These are phyloP conservation scores for Erythrocercus mccallii DNA, from an alignment of 2,113 vertebrate genomes.

Conservation along the genomic window DNA sequence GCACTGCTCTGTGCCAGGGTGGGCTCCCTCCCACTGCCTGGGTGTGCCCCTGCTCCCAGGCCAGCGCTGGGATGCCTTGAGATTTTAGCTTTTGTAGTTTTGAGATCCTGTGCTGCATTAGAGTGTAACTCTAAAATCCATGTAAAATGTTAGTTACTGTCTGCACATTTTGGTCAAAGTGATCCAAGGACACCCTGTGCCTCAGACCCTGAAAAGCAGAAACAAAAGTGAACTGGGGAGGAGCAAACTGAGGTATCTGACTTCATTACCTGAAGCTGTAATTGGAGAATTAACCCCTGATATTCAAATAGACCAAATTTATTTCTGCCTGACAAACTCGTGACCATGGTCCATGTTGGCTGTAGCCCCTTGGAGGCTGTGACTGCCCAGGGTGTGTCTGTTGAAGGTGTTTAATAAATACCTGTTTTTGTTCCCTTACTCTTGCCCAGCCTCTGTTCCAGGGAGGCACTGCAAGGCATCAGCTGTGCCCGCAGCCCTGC, in stretches of 20 bases:
- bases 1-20: rapidly evolving
- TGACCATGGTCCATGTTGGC: not conserved
- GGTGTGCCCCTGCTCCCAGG: not conserved
- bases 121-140: not conserved
- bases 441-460: not conserved
- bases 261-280: not conserved
- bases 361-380: not conserved
- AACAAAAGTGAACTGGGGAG: not conserved
- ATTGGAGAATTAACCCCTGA: not conserved
- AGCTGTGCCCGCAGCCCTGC: not conserved
- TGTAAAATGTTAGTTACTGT: not conserved
- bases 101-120: not conserved
- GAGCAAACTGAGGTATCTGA: not conserved
- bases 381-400: not conserved
- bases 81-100: not conserved
- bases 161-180: not conserved
- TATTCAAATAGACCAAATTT: rapidly evolving
- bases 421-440: not conserved
- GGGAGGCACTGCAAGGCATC: not conserved
- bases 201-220: not conserved
- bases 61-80: not conserved
- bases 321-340: rapidly evolving
- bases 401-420: not conserved
- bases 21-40: not conserved
- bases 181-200: not conserved